Conservation (phyloP, 37 sponge, comb jelly and placozoan genomes). For the Oopsacas minuta region DNA sequence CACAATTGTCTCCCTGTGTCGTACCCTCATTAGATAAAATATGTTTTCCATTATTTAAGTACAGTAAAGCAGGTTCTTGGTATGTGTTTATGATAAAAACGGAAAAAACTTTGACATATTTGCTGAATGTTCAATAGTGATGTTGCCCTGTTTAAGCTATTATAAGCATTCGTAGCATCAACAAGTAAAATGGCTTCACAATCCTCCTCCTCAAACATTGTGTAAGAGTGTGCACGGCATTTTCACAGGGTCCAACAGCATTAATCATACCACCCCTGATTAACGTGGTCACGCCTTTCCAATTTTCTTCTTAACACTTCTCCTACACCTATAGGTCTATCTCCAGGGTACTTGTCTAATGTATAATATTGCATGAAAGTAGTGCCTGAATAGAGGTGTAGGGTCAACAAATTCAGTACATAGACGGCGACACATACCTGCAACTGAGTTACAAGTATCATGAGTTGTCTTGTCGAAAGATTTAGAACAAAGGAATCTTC, state of each 20-base stretch:
- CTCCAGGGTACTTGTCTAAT: constrained; percentile 39
- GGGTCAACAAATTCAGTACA: constrained; percentile 31
- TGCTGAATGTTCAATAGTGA: constrained; percentile 31
- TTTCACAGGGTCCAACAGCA: constrained; percentile 47
- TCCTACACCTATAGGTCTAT: constrained; percentile 40
- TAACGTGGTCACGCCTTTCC: constrained; percentile 14
- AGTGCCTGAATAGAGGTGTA: constrained; percentile 17
- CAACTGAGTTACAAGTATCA: constrained; percentile 30
- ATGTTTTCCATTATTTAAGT: background rate
- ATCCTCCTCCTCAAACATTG: constrained; percentile 20
- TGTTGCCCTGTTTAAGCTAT: constrained; percentile 31
- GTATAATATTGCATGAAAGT: constrained; percentile 34
- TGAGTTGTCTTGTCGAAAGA: constrained; percentile 24
- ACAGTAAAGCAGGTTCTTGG: background rate
- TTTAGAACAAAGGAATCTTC: constrained; percentile 14
- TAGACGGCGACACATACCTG: constrained; percentile 23
- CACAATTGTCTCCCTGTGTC: constrained; percentile 18
- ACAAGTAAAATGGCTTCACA: constrained; percentile 32
- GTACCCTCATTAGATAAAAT: constrained; percentile 22
- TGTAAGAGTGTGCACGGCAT: constrained; percentile 39
- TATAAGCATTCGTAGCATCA: constrained; percentile 54
- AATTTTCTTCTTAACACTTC: constrained; percentile 38
- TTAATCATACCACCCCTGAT: constrained; percentile 21
- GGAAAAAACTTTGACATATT: background rate
- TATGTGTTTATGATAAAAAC: constrained; percentile 5